Evolutionary conservation across 2,113 vertebrate genomes (phyloP), one percentile per base, ranked within the genome.

Genomic region (Neoarius graeffei): DNA sequence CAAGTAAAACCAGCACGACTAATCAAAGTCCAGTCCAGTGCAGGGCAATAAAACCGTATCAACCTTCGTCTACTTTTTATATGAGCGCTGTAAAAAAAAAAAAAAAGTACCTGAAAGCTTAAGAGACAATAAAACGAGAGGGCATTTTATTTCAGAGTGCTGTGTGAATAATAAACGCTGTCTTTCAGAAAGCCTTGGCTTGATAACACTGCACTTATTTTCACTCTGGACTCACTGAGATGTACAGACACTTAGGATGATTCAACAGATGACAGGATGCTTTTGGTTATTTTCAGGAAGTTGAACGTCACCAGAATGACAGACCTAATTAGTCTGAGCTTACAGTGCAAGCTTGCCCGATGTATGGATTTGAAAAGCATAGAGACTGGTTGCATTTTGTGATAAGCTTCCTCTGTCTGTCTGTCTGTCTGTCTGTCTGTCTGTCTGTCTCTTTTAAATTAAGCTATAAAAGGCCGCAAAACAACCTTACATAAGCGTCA

Each of bases 1-100:
- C 52, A 85, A 15, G 48, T 69, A 80, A 64, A 42, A 59, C 35
- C 42, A 74, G 67, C 23, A 30, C 20, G 9, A 20, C 27, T 77
- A 52, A 84, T 88, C 67, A 57, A 79, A 66, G 50, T 67, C 60
- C 27, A 35, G 81, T 42, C n/a, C 56, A 87, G 23, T 20, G 7
- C 80, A 87, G 23, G 27, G 10, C 80, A 80, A 84, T 64, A 20
- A 57, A 77, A 56, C 11, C 7, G 7, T 20, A 64, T 84, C 15
- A 20, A 71, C 48, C 79, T 67, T 88, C 59, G 67, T 42, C 27
- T 57, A 48, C 1, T 42, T 80, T 84, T 76, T 59, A 67, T 66
- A 56, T 88, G 57, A 76, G 17, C 0, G 9, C 50, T n/a, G 27
- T 87, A 48, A 74, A 73, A 73, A 73, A 23, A 62, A 87, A 71